Evolutionary conservation across 1,140 invertebrate genomes (phyloP), one percentile per base, ranked within the genome.

Genomic region (Capitella teleta): DNA sequence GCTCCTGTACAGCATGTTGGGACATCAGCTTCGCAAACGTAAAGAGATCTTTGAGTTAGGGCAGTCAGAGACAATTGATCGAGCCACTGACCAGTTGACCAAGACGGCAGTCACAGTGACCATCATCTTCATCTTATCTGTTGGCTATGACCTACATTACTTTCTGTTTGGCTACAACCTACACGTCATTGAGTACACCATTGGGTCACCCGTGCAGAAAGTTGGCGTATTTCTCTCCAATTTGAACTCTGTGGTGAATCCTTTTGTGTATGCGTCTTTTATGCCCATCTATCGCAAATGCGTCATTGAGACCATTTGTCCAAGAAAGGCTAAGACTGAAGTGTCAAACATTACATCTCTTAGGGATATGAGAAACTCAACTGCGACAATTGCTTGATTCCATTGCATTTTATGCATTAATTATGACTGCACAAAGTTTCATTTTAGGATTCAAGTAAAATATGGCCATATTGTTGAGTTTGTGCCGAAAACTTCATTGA

Each of bases 101-200:
- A 47, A 47, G 30, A 47, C 45, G 28, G 45, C 45, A 3, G 21
- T 47, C 26, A 30, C 30, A 5, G 45, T 47, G n/a, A 47, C 45
- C 1, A 28, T 47, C 18, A 24, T 47, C 28, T 47, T 47, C 32
- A 47, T 47, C 16, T 16, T 30, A 5, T 19, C 45, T 18, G 21
- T 47, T 32, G 45, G 45, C 2, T 47, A 32, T 24, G 45, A 47
- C 28, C 16, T 32, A 3, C 30, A 32, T 16, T 47, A 28, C 25
- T 47, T 32, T 30, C 18, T 32, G 28, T 19, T 47, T 5, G 45
- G 45, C 26, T 34, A 47, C 28, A 47, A 26, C 6, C n/a, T n/a
- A n/a, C 28, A 30, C 6, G 45, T 34, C 16, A 28, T 24, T 16
- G 30, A 24, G 2, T 47, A 47, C 26, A 30, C 30, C 19, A 21